Conservation (phyloP, 2,888 invertebrate species). For the Cylindroiulus punctatus region DNA sequence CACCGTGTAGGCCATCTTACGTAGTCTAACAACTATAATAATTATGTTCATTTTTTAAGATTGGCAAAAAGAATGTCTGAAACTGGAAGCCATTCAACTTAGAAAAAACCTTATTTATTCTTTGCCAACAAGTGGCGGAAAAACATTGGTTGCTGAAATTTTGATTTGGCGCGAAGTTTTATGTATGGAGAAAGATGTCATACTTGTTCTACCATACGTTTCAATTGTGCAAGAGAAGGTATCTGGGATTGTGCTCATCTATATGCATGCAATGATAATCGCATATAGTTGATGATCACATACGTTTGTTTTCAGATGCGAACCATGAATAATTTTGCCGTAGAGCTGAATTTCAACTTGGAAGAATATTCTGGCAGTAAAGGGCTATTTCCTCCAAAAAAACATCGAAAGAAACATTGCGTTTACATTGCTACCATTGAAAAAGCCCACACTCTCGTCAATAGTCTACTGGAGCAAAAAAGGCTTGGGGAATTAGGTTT, state of each 20-base stretch:
- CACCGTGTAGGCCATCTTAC: background rate
- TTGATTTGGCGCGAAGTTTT: slow-evolving; percentile 87
- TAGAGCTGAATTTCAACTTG: slow-evolving; percentile 85
- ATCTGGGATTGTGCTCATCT: slow-evolving; percentile 54
- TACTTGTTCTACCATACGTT: slow-evolving; percentile 93
- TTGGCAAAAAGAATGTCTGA: slow-evolving; percentile 94
- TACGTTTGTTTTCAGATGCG: slow-evolving; percentile 73
- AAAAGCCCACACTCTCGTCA: slow-evolving; percentile 85
- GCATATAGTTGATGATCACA: background rate
- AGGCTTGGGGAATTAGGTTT: slow-evolving; percentile 82
- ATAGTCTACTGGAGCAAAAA: slow-evolving; percentile 81
- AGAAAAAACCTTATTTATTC: slow-evolving; percentile 89
- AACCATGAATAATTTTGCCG: slow-evolving; percentile 85
- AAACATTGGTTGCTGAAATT: slow-evolving; percentile 96
- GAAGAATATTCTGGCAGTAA: slow-evolving; percentile 96
- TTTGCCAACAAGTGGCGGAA: slow-evolving; percentile 95
- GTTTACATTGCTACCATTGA: slow-evolving; percentile 95
- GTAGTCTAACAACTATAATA: background rate
- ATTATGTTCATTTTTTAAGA: slow-evolving; percentile 70
- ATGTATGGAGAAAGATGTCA: slow-evolving; percentile 80
- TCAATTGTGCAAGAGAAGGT: slow-evolving; percentile 98
- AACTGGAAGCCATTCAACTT: slow-evolving; percentile 76
- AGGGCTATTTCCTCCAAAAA: slow-evolving; percentile 84
- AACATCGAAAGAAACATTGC: slow-evolving; percentile 76
- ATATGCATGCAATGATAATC: background rate